Percentiles rank a stretch among this genome's conserved stretches.
Evolutionary conservation across 2,113 vertebrate species (phyloP).

Genomic region (Brachyistius frenatus): DNA sequence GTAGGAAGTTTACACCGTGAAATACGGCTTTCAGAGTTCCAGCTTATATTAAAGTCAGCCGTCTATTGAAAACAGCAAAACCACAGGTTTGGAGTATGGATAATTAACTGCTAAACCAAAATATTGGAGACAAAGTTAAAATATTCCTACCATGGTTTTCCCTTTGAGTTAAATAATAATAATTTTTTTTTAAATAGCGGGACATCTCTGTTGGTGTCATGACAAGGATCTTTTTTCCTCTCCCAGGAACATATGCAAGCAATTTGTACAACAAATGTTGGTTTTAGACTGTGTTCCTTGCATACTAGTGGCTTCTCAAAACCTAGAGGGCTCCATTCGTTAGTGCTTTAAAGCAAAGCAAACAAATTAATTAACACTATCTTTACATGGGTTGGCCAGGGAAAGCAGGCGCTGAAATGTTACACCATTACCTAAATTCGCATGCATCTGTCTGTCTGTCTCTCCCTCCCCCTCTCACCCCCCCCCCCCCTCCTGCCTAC

Average conservation of each 20-base stretch:
- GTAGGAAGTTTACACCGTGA: conserved; percentile 34
- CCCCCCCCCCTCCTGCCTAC: conserved; percentile 16
- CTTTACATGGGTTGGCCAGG: conserved; percentile 76
- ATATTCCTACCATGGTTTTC: conserved; percentile 60
- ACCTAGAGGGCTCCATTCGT: conserved; percentile 72
- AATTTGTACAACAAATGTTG: conserved; percentile 86
- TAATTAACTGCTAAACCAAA: conserved; percentile 71
- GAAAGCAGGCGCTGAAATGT: conserved; percentile 82
- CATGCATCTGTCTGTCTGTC: conserved; percentile 85
- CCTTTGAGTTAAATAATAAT: conserved; percentile 30
- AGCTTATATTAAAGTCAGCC: conserved; percentile 38
- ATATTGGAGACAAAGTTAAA: conserved; percentile 51
- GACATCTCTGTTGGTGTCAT: conserved; percentile 72
- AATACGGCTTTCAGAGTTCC: conserved; percentile 32
- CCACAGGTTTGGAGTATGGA: conserved; percentile 63
- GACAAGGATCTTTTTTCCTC: conserved; percentile 67
- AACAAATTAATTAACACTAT: conserved; percentile 86
- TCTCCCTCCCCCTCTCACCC: conserved; percentile 35
- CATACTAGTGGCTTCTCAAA: conserved; percentile 75
- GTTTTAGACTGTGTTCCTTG: conserved; percentile 81
- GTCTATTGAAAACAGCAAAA: conserved; percentile 68
- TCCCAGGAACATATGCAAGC: conserved; percentile 79
- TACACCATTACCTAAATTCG: conserved; percentile 86
- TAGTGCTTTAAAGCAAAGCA: conserved; percentile 82
- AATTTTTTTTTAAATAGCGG: too few species aligned